These are phyloP conservation scores for Asarcornis scutulata DNA, from an alignment of 2,113 vertebrate species.

Conservation along the genomic window DNA sequence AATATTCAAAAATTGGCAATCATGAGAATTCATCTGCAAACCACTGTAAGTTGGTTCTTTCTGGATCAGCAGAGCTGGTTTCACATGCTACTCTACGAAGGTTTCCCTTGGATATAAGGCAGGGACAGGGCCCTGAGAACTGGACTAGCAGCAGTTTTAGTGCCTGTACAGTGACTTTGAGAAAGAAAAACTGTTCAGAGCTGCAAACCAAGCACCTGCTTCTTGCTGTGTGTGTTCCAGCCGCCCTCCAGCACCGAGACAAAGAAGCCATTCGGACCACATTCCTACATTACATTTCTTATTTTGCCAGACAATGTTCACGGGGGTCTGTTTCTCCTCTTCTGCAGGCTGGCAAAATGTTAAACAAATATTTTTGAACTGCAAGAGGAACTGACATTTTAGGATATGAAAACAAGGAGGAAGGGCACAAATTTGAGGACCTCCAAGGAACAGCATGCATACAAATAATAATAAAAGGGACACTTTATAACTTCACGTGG, in stretches of 20 bases:
- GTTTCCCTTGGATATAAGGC: neutral
- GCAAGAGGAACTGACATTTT: conserved; percentile 29
- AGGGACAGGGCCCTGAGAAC: neutral
- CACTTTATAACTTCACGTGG: neutral
- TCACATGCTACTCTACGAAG: neutral
- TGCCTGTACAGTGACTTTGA: accelerated
- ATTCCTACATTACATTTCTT: neutral
- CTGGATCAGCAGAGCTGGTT: neutral
- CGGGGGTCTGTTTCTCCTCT: conserved; percentile 47
- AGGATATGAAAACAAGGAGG: conserved; percentile 37
- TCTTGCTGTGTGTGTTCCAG: conserved; percentile 24
- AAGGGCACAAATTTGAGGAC: neutral
- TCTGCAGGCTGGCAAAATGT: conserved; percentile 39
- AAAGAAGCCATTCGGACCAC: conserved; percentile 51
- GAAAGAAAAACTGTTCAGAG: neutral
- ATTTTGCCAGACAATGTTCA: conserved; percentile 58
- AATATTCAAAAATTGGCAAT: neutral
- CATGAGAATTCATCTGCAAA: neutral
- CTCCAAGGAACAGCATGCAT: neutral
- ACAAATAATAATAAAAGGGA: neutral
- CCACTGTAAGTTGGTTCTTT: neutral
- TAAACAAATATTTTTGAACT: conserved; percentile 63
- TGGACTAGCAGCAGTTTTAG: neutral
- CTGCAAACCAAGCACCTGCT: conserved; percentile 46
- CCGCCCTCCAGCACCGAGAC: neutral